Conservation (phyloP, 2,888 invertebrate genomes). For the Silvanus unidentatus region DNA sequence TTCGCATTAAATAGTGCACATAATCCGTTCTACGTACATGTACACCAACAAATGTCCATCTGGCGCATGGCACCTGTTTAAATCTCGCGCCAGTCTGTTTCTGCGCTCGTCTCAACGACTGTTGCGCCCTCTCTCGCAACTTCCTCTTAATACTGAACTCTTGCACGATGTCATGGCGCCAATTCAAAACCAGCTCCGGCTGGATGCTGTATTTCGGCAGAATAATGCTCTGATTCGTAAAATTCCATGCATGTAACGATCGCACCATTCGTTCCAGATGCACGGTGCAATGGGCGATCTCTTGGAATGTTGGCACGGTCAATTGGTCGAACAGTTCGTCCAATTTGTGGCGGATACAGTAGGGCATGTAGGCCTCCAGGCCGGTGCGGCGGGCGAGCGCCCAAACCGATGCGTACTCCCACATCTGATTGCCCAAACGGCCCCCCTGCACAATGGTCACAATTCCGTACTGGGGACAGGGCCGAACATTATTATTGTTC, state of each 20-base stretch:
- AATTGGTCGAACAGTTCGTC: conserved; percentile 53
- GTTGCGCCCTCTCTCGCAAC: conserved; percentile 47
- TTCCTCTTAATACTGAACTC: conserved; percentile 52
- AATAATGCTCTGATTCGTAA: conserved; percentile 53
- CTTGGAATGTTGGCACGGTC: conserved; percentile 51
- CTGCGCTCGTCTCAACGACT: conserved; percentile 40
- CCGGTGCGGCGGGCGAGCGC: conserved; percentile 47
- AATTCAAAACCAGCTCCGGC: conserved; percentile 51
- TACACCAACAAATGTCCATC: conserved; percentile 48
- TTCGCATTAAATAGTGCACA: conserved; percentile 50
- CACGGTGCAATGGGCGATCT: conserved; percentile 51
- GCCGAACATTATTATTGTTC: conserved; percentile 7
- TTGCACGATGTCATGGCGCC: conserved; percentile 53
- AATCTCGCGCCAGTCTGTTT: conserved; percentile 20
- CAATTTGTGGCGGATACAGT: conserved; percentile 49
- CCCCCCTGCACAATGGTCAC: conserved; percentile 46
- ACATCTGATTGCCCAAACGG: conserved; percentile 47
- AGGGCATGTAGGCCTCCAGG: conserved; percentile 47
- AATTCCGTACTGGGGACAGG: conserved; percentile 47
- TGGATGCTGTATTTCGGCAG: conserved; percentile 51
- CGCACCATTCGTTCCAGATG: conserved; percentile 47
- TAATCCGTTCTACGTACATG: conserved; percentile 56
- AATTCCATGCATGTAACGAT: conserved; percentile 51
- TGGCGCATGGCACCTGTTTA: conserved; percentile 8
- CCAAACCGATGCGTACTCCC: conserved; percentile 51